Percentiles rank a stretch among this genome's conserved stretches.
These are phyloP conservation scores for Ascaphus truei DNA, from an alignment of 2,113 vertebrate genomes.

Conservation along the genomic window DNA sequence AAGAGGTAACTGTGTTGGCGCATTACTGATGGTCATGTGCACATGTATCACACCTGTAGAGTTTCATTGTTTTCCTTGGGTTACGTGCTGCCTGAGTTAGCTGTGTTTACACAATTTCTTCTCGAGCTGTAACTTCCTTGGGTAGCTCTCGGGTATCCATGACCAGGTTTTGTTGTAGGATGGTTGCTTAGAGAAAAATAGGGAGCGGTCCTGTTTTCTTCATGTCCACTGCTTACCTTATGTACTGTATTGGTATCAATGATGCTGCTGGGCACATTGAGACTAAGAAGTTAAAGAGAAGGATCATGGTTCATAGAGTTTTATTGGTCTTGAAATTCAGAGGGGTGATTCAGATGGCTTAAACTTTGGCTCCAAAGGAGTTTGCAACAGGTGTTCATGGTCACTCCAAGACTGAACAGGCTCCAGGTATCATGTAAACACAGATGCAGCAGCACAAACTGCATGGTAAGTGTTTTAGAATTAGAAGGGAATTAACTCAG, in stretches of 20 bases:
- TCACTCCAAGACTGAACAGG: not conserved
- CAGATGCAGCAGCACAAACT: not conserved
- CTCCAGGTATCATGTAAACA: not conserved
- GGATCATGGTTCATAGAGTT: not conserved
- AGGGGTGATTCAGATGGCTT: not conserved
- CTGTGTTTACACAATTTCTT: not conserved
- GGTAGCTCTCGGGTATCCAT: not conserved
- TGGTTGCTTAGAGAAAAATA: conserved; percentile 13
- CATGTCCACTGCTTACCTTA: conserved; percentile 7
- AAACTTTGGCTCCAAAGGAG: not conserved
- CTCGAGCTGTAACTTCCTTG: not conserved
- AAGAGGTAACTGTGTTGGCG: conserved; percentile 74
- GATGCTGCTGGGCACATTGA: not conserved
- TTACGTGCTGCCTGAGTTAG: not conserved
- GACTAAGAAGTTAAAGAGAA: not conserved
- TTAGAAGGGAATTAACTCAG: too few relatives aligned
- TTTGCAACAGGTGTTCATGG: not conserved
- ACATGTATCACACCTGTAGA: not conserved
- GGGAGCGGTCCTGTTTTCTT: conserved; percentile 1
- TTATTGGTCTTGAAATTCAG: not conserved
- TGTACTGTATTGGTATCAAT: not conserved
- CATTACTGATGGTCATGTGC: not conserved
- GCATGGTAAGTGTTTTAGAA: not conserved
- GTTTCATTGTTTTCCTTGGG: not conserved
- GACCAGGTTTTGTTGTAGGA: conserved; percentile 7